A percentile compares a stretch with the other conserved stretches of the same genome.
These are phyloP conservation scores for Watsonalla cultraria DNA, from an alignment of 2,888 invertebrate genomes.

Conservation along the genomic window DNA sequence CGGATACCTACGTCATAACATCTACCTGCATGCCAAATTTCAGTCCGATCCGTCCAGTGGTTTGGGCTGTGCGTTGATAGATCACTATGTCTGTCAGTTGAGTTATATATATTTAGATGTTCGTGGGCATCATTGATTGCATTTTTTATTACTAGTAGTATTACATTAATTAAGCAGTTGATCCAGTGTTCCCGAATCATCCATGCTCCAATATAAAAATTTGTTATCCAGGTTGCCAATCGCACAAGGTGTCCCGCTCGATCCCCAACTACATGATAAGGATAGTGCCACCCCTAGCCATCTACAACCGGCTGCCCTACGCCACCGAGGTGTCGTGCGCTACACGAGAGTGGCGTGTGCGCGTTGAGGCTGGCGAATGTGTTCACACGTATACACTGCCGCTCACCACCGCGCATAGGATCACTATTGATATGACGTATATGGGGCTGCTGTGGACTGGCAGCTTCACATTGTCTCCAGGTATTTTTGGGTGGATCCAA, in stretches of 20 bases:
- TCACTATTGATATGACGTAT: constrained; percentile 77
- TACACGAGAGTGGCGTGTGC: constrained; percentile 48
- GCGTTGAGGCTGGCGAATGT: constrained; percentile 85
- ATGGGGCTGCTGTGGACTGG: constrained; percentile 85
- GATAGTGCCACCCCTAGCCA: constrained; percentile 84
- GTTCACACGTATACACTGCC: constrained; percentile 83
- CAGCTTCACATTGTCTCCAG: constrained; percentile 81
- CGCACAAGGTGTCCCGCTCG: constrained; percentile 61
- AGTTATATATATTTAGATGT: too few relatives aligned
- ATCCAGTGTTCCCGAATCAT: too few relatives aligned
- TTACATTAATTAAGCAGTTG: too few relatives aligned
- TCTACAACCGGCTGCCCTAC: constrained; percentile 88
- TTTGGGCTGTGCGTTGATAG: too few relatives aligned
- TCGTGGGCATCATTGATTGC: too few relatives aligned
- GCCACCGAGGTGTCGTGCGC: constrained; percentile 42
- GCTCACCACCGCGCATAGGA: constrained; percentile 76
- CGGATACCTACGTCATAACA: too few relatives aligned
- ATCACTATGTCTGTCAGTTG: too few relatives aligned
- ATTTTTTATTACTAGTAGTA: too few relatives aligned
- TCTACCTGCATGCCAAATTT: too few relatives aligned
- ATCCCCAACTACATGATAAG: constrained; percentile 86
- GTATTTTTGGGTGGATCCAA: constrained; percentile 21
- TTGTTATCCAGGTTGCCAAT: constrained; percentile 61
- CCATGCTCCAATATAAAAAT: too few relatives aligned
- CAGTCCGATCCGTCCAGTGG: too few relatives aligned